Evolutionary conservation across 2,888 invertebrate genomes (phyloP).

Genomic region (Tenthredo livida): DNA sequence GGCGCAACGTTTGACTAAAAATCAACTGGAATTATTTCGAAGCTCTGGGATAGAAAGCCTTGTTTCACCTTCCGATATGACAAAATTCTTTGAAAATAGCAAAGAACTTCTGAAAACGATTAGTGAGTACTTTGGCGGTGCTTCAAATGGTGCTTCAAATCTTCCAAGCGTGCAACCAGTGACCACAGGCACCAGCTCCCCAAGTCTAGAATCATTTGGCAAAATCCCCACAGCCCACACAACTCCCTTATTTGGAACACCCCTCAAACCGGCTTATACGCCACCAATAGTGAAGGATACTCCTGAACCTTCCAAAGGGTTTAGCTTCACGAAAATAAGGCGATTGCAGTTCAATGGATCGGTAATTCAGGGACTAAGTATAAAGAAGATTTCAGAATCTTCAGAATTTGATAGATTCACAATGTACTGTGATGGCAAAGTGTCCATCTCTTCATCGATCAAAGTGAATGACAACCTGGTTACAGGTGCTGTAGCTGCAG

Average conservation of each 20-base stretch:
- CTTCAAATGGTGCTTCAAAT: background rate
- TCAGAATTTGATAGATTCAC: slow-evolving; percentile 6
- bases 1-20: background rate
- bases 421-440: slow-evolving; percentile 20
- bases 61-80: background rate
- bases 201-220: too few relatives aligned
- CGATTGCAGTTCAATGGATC: background rate
- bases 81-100: slow-evolving; percentile 3
- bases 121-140: background rate
- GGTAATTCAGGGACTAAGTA: background rate
- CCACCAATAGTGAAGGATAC: too few relatives aligned
- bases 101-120: background rate
- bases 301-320: background rate
- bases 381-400: background rate
- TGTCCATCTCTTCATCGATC: background rate
- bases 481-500: slow-evolving; percentile 16
- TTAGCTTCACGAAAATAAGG: background rate
- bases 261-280: too few relatives aligned
- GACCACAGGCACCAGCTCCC: background rate
- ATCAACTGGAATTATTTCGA: background rate
- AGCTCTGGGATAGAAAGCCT: background rate
- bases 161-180: background rate
- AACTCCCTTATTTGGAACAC: too few relatives aligned
- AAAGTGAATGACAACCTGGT: background rate
- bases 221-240: too few relatives aligned